Evolutionary conservation across 2,113 vertebrate species (phyloP).

Genomic region (Tonatia bakeri): DNA sequence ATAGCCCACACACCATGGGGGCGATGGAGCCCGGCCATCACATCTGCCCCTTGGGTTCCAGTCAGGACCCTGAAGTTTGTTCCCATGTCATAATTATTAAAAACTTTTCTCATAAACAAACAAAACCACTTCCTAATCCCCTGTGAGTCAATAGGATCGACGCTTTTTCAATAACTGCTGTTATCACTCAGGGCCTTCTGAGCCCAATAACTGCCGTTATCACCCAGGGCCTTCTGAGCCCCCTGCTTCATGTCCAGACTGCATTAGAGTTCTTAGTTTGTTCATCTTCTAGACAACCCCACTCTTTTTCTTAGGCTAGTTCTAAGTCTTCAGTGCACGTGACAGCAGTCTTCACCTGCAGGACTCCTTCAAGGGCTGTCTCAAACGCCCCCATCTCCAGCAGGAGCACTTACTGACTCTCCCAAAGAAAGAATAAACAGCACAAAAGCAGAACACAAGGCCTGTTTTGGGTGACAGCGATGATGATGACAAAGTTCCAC

Average conservation of each 20-base stretch:
- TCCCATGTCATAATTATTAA: background rate
- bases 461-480: background rate
- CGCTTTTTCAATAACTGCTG: background rate
- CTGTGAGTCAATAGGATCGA: background rate
- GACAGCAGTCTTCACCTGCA: background rate
- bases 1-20: background rate
- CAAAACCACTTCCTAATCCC: background rate
- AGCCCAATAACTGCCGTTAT: background rate
- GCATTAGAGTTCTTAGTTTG: background rate
- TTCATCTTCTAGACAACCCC: too few species aligned
- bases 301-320: background rate
- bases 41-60: background rate
- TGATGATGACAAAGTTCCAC: background rate
- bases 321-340: background rate
- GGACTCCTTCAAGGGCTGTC: background rate
- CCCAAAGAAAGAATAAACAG: background rate
- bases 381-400: background rate
- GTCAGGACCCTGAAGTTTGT: background rate
- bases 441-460: background rate
- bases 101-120: background rate
- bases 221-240: background rate
- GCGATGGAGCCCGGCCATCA: background rate
- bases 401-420: background rate
- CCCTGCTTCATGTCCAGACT: background rate
- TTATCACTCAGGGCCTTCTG: too few species aligned